Conservation (phyloP, 1,140 invertebrate species). For the Lethocerus indicus region DNA sequence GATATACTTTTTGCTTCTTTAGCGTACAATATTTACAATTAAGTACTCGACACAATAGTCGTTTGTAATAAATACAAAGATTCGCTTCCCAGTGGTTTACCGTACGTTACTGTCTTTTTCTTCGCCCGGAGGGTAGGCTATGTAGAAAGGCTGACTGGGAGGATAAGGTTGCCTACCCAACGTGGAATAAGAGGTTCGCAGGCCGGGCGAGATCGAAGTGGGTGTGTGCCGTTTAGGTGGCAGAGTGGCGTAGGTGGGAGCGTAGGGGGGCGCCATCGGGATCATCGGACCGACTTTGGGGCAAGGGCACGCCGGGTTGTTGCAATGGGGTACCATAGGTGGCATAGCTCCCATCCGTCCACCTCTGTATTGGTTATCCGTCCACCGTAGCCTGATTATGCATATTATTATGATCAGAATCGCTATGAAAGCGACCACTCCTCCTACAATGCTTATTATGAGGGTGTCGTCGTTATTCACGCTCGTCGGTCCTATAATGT, state of each 20-base stretch:
- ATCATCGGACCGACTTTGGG: slow-evolving; percentile 16
- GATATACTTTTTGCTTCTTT: too few species aligned
- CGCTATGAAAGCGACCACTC: slow-evolving; percentile 76
- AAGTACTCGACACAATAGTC: too few species aligned
- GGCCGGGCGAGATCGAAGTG: slow-evolving; percentile 18
- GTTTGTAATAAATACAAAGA: too few species aligned
- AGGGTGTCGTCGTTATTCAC: slow-evolving; percentile 72
- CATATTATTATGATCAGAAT: slow-evolving; percentile 77
- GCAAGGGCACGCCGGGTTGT: slow-evolving; percentile 18
- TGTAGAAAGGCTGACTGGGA: slow-evolving; percentile 18
- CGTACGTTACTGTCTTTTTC: slow-evolving; percentile 15
- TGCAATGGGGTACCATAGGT: slow-evolving; percentile 25
- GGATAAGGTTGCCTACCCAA: slow-evolving; percentile 19
- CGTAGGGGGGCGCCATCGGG: slow-evolving; percentile 4
- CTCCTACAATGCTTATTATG: slow-evolving; percentile 81
- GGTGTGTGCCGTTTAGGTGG: slow-evolving; percentile 19
- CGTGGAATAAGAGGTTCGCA: slow-evolving; percentile 19
- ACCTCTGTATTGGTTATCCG: slow-evolving; percentile 43
- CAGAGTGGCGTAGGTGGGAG: slow-evolving; percentile 17
- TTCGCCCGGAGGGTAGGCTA: slow-evolving; percentile 14
- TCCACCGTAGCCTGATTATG: slow-evolving; percentile 48
- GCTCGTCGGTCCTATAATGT: slow-evolving; percentile 26
- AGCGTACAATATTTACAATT: too few species aligned
- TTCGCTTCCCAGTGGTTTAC: too few species aligned
- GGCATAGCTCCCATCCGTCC: slow-evolving; percentile 38